Evolutionary conservation across 2,797 vertebrate species (phyloP), one percentile per base, ranked within the genome.

Genomic region (Acanthis flammea): DNA sequence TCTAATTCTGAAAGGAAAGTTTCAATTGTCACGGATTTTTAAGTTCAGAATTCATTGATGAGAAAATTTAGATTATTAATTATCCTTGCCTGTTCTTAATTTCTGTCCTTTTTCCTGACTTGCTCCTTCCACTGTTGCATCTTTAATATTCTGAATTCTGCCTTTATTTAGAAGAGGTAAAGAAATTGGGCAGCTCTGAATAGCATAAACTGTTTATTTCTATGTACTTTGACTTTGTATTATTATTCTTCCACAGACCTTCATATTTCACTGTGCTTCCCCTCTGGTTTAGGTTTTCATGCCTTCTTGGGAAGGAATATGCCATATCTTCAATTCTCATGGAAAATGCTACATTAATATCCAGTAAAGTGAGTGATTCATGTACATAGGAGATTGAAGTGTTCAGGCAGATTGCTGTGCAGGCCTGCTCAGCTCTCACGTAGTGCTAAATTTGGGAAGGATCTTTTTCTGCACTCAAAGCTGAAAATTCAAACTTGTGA

Each of bases 401-500:
- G 47, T 76, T 75, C 27, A 62, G 70, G 51, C 44, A 72, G 58
- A 14, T 18, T 93, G 35, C 42, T 93, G 45, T 39, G 37, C 41
- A 50, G 28, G 16, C 33, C 27, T 65, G 24, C 60, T 39, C 10
- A 72, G n/a, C 30, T 72, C 39, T 92, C 6, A 24, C 42, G 6
- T n/a, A 28, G 45, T 57, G 89, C 48, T 62, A 27, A 70, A 66
- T 85, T 89, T 60, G 68, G 77, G 87, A 95, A 61, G 37, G 63
- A 55, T 82, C 86, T 87, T 79, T 87, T 95, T 92, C 83, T 91
- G 63, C 74, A 73, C 31, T 63, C 35, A 48, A 60, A 89, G 55
- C 41, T 82, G 88, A 82, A 88, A 87, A 93, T 82, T 51, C 24
- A 66, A 47, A 91, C 67, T 66, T 73, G 27, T 70, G 67, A 78